Evolutionary conservation across 2,797 vertebrate genomes (phyloP), one percentile per base, ranked within the genome.

Genomic region (Lindbergichthys nudifrons): DNA sequence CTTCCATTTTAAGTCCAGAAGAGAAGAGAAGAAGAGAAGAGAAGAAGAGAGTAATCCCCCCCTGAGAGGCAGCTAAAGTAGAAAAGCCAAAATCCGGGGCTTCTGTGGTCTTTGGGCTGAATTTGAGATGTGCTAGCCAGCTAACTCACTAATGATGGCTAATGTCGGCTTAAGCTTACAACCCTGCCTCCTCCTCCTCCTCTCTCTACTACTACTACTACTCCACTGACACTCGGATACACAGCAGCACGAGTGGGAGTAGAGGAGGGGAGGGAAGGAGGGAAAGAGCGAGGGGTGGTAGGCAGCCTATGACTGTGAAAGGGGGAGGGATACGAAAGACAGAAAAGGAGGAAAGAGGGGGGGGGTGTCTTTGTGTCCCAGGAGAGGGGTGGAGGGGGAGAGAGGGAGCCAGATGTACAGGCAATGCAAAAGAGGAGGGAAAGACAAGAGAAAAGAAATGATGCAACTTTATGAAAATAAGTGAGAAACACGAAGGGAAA

Each of bases 1-100:
- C 92, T 65, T 93, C 93, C 93, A 93, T 93, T 84, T 79, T 84
- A 72, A 84, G 62, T 68, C 10, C 21, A 50, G 57, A 73, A 67
- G 54, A 52, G 32, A 51, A 59, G 46, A 72, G 60, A 61, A 65
- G 58, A 26, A 51, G 16, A 41, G 21, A 7, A 59, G 46, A 72
- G 60, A 61, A 65, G 58, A 26, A 51, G 16, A 41, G 21, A 7
- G 8, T 54, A 74, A 75, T 75, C 79, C 73, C 30, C 63, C 32
- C 26, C 60, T 70, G 45, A 83, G 58, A 65, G 61, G 64, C 63
- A 71, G 70, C 70, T 79, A 76, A 84, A 85, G 70, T 78, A 59
- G 75, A 70, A 82, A 85, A 89, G 36, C 48, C 62, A 69, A 79
- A 86, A 85, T 69, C 66, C 76, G 47, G 3, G 53, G 79, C 68